Conservation (phyloP, 2,888 invertebrate species). For the Tupiocoris notatus region DNA sequence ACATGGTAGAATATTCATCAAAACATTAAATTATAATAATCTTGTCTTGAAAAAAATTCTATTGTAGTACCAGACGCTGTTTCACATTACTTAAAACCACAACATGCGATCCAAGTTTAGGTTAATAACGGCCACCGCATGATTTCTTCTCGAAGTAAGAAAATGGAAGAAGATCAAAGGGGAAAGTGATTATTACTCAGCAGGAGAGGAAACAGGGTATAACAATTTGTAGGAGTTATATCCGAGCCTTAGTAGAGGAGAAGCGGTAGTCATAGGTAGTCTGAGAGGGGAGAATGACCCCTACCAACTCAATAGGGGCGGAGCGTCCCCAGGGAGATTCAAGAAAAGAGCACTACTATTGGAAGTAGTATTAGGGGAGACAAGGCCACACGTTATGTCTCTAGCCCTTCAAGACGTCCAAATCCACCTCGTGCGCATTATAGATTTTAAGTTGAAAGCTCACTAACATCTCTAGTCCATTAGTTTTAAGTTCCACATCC, state of each 20-base stretch:
- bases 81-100: too few relatives aligned
- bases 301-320: constrained; percentile 14
- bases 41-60: too few relatives aligned
- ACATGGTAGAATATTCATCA: too few relatives aligned
- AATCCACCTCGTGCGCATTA: neutral
- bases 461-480: constrained; percentile 35
- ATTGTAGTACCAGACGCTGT: too few relatives aligned
- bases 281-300: constrained; percentile 18
- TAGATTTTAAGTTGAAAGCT: neutral
- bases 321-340: constrained; percentile 24
- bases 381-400: neutral
- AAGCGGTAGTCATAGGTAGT: neutral
- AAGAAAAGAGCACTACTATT: constrained; percentile 24
- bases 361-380: constrained; percentile 13
- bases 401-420: neutral
- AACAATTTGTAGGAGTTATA: constrained; percentile 35
- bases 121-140: too few relatives aligned
- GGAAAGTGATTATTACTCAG: constrained; percentile 29
- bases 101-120: too few relatives aligned
- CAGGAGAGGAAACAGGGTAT: constrained; percentile 23
- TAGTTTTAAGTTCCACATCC: constrained; percentile 29
- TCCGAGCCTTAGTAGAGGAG: neutral
- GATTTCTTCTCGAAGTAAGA: too few relatives aligned
- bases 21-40: too few relatives aligned
- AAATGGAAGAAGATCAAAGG: too few relatives aligned